Percentiles rank a stretch among this genome's conserved stretches.
Conservation (phyloP, 1,140 invertebrate species). For the Neodiprion pinetum region DNA sequence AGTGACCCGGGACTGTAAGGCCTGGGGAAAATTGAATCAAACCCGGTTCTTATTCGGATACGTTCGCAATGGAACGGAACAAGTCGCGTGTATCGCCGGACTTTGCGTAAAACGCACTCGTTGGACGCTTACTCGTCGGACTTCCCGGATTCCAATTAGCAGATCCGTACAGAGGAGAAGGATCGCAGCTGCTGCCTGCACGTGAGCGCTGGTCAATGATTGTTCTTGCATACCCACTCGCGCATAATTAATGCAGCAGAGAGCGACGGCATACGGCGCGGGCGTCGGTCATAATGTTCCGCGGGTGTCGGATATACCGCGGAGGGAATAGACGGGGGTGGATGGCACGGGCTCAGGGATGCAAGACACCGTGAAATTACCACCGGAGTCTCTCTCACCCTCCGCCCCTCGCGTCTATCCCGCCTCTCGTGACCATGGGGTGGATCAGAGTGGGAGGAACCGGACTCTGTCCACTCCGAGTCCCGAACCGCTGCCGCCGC, state of each 20-base stretch:
- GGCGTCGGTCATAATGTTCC: not conserved
- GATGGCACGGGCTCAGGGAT: constrained; percentile 57
- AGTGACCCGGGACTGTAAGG: constrained; percentile 4
- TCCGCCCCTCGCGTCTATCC: not conserved
- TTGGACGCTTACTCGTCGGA: no score
- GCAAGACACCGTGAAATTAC: constrained; percentile 66
- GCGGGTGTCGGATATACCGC: not conserved
- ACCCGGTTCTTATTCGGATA: constrained; percentile 27
- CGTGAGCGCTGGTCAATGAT: no score
- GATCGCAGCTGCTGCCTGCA: no score
- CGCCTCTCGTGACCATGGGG: constrained; percentile 37
- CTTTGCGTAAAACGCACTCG: not conserved
- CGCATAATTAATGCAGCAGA: not conserved
- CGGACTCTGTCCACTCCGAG: constrained; percentile 60
- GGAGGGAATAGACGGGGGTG: constrained; percentile 21
- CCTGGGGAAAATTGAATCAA: constrained; percentile 18
- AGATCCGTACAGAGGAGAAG: no score
- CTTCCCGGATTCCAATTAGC: no score
- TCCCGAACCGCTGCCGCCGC: constrained; percentile 48
- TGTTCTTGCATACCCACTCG: no score
- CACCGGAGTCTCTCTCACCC: constrained; percentile 58
- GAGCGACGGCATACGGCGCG: not conserved
- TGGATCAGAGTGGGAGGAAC: constrained; percentile 43
- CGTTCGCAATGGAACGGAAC: constrained; percentile 39
- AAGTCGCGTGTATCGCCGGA: constrained; percentile 35